Conservation (phyloP, 1,140 invertebrate species). For the Heterodera carotae region DNA sequence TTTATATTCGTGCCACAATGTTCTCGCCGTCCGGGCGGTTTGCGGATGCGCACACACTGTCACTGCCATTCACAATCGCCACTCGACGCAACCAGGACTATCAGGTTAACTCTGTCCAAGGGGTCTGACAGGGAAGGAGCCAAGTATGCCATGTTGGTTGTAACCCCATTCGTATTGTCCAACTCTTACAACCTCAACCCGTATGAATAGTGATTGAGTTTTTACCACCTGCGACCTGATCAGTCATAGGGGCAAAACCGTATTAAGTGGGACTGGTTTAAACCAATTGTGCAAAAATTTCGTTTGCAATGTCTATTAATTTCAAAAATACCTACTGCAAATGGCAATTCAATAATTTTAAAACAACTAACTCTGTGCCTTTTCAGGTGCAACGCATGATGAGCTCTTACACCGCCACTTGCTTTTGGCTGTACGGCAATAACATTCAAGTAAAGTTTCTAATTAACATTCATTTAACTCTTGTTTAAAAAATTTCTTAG, state of each 20-base stretch:
- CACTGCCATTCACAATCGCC: constrained; percentile 63
- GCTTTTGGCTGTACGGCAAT: constrained; percentile 65
- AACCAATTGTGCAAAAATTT: too few species aligned
- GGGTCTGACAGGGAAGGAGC: too few species aligned
- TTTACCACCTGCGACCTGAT: too few species aligned
- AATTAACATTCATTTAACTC: constrained; percentile 5
- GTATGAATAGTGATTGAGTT: too few species aligned
- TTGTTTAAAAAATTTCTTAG: constrained; percentile 10
- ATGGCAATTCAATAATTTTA: not conserved
- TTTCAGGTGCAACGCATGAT: constrained; percentile 65
- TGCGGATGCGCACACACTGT: constrained; percentile 63
- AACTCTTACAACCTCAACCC: too few species aligned
- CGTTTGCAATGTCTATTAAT: too few species aligned
- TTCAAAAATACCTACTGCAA: too few species aligned
- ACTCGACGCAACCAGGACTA: constrained; percentile 45
- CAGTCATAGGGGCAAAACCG: too few species aligned
- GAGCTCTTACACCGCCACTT: constrained; percentile 65
- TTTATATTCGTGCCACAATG: constrained; percentile 64
- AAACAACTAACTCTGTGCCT: not conserved
- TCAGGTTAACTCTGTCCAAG: too few species aligned
- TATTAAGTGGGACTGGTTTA: too few species aligned
- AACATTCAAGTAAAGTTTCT: constrained; percentile 29
- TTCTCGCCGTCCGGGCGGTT: constrained; percentile 63
- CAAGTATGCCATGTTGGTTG: too few species aligned
- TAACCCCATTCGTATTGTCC: too few species aligned